Percentiles rank a stretch among this genome's conserved stretches.
These are phyloP conservation scores for Vulpes ferrilata DNA, from an alignment of 2,113 vertebrate genomes.

Conservation along the genomic window DNA sequence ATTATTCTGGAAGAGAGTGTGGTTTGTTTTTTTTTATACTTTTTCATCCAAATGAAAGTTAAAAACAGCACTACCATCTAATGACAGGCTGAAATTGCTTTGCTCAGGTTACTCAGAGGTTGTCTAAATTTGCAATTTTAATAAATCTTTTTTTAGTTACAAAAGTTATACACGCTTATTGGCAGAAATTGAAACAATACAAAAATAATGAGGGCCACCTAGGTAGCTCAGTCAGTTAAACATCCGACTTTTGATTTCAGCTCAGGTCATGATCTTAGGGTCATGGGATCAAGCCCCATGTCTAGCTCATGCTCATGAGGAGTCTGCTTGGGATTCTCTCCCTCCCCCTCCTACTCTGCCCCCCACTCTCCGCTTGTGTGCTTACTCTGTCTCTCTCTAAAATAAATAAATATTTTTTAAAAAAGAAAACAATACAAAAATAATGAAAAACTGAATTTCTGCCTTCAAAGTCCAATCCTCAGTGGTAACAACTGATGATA, in stretches of 20 bases:
- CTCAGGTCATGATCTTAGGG: not conserved
- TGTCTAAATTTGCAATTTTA: slow-evolving; percentile 41
- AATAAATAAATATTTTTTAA: not conserved
- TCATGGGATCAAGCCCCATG: not conserved
- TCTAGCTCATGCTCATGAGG: not conserved
- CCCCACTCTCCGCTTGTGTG: not conserved
- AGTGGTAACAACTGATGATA: not conserved
- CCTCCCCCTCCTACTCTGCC: not conserved
- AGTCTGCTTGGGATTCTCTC: not conserved
- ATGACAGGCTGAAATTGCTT: slow-evolving; percentile 13
- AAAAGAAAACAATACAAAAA: not conserved
- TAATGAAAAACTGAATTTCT: slow-evolving; percentile 14
- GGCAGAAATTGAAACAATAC: not conserved
- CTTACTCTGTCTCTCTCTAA: not conserved
- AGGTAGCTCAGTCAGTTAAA: not conserved
- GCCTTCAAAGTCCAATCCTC: not conserved
- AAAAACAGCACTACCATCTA: not conserved
- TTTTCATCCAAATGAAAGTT: slow-evolving; percentile 19
- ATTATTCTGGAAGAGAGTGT: not conserved
- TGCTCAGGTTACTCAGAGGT: not conserved
- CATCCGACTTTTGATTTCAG: not conserved
- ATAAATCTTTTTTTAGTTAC: slow-evolving; percentile 1
- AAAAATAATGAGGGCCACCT: not conserved
- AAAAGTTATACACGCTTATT: not conserved
- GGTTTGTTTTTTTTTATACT: not conserved